Percentiles rank a stretch among this genome's conserved stretches.
Conservation (phyloP, 1,140 invertebrate species). For the Aphis craccivora region DNA sequence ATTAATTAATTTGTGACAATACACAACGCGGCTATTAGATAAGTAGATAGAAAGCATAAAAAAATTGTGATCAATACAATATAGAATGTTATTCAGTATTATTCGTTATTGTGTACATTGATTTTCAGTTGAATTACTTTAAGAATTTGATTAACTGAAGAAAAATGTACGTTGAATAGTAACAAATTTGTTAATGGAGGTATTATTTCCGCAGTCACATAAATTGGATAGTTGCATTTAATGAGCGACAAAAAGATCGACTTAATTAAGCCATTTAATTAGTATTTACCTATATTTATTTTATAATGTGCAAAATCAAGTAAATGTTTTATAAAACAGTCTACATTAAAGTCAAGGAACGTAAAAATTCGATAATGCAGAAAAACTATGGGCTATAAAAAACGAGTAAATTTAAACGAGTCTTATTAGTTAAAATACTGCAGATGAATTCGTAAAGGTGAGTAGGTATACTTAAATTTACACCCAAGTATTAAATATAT, state of each 20-base stretch:
- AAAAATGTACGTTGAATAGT: neutral
- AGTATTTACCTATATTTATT: neutral
- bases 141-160: neutral
- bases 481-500: neutral
- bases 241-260: neutral
- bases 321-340: neutral
- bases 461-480: neutral
- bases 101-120: neutral
- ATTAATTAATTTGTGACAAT: neutral
- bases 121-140: neutral
- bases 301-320: neutral
- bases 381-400: neutral
- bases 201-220: neutral
- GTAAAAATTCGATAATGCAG: neutral
- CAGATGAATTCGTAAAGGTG: neutral
- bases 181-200: neutral
- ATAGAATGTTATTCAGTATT: neutral
- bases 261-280: neutral
- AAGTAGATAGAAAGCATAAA: neutral
- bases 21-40: neutral
- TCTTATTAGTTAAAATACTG: neutral
- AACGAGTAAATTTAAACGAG: neutral
- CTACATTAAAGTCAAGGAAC: neutral
- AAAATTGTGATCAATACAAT: neutral
- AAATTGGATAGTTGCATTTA: neutral